Percentiles rank a stretch among this genome's conserved stretches.
These are phyloP conservation scores for Drosophila lowei DNA, from an alignment of 1,140 invertebrate species.

Conservation along the genomic window DNA sequence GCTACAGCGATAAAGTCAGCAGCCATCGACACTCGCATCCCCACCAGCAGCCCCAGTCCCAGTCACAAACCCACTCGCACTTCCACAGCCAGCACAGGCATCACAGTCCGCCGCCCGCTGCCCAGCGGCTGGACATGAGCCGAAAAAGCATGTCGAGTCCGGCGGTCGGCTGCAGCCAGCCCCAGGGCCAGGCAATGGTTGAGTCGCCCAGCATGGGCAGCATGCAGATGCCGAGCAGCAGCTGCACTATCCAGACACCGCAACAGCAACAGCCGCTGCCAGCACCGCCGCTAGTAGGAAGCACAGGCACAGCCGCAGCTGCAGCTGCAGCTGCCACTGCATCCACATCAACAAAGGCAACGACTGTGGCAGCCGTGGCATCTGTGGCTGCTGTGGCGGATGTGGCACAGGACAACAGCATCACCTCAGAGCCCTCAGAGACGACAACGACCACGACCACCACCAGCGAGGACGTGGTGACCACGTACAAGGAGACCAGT, in stretches of 20 bases:
- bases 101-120: conserved; percentile 67
- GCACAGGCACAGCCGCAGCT: conserved; percentile 31
- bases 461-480: conserved; percentile 81
- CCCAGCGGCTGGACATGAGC: conserved; percentile 74
- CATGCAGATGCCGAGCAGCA: conserved; percentile 71
- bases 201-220: conserved; percentile 80
- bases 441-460: conserved; percentile 82
- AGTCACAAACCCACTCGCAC: conserved; percentile 40
- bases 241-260: conserved; percentile 74
- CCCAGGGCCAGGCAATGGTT: conserved; percentile 56
- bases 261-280: conserved; percentile 61
- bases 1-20: conserved; percentile 66
- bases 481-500: conserved; percentile 80
- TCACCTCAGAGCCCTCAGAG: conserved; percentile 81
- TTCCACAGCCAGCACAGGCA: conserved; percentile 41
- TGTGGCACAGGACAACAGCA: conserved; percentile 78
- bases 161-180: conserved; percentile 58
- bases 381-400: conserved; percentile 53
- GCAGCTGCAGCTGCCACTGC: conserved; percentile 18
- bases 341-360: conserved; percentile 25
- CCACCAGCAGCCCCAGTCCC: conserved; percentile 38
- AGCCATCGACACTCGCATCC: conserved; percentile 63
- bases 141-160: conserved; percentile 82
- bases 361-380: conserved; percentile 26
- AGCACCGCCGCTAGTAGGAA: conserved; percentile 37